These are phyloP conservation scores for Muschampia plurimacula DNA, from an alignment of 2,888 invertebrate genomes.

Conservation along the genomic window DNA sequence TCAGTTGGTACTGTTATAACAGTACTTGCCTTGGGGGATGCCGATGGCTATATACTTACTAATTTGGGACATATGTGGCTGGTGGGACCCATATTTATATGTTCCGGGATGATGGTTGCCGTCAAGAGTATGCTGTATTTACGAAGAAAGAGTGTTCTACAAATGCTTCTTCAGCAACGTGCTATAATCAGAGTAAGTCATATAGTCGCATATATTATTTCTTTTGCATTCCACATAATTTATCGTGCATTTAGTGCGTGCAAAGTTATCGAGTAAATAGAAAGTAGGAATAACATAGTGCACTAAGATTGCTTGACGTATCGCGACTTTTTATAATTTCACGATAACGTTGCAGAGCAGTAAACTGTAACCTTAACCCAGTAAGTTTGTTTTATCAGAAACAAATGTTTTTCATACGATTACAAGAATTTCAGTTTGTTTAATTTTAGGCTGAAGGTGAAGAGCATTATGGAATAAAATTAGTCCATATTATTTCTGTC, in stretches of 20 bases:
- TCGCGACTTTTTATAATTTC: slow-evolving; percentile 3
- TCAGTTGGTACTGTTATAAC: slow-evolving; percentile 88
- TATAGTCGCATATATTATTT: slow-evolving; percentile 25
- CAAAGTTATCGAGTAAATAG: slow-evolving; percentile 37
- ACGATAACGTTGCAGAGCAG: slow-evolving; percentile 20
- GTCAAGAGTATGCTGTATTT: slow-evolving; percentile 89
- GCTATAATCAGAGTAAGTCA: slow-evolving; percentile 86
- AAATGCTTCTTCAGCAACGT: slow-evolving; percentile 87
- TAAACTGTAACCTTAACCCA: slow-evolving; percentile 46
- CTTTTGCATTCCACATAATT: slow-evolving; percentile 26
- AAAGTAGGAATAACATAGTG: slow-evolving; percentile 29
- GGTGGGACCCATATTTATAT: slow-evolving; percentile 88
- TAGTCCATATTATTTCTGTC: neutral
- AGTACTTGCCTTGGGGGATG: slow-evolving; percentile 87
- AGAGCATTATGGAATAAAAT: neutral
- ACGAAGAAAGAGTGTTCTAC: slow-evolving; percentile 87
- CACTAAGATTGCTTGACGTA: slow-evolving; percentile 15
- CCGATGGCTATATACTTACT: slow-evolving; percentile 85
- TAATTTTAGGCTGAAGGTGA: slow-evolving; percentile 29
- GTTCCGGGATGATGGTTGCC: slow-evolving; percentile 89
- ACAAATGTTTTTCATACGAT: slow-evolving; percentile 41
- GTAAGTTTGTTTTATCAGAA: slow-evolving; percentile 42
- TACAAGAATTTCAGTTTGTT: slow-evolving; percentile 24
- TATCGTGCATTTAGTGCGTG: slow-evolving; percentile 32
- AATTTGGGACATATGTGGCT: slow-evolving; percentile 89